These are phyloP conservation scores for Bombyx huttoni DNA, from an alignment of 2,888 invertebrate species.

Conservation along the genomic window DNA sequence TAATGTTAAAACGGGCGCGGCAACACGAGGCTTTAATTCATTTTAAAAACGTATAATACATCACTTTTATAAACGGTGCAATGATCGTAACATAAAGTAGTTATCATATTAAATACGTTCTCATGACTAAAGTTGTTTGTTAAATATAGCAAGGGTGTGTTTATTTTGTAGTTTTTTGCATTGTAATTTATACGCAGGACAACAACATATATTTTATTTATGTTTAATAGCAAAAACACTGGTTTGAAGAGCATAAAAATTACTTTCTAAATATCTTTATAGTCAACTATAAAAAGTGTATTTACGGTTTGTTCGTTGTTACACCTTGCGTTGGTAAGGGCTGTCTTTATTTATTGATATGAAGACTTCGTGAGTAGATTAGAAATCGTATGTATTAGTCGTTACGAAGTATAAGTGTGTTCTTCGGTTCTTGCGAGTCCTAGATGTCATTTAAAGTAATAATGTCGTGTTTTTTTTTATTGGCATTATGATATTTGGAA, in stretches of 20 bases:
- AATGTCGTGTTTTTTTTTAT: no score
- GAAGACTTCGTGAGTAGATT: no score
- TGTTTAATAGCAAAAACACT: no score
- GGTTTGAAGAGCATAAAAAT: background rate
- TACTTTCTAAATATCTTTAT: background rate
- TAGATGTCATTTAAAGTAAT: no score
- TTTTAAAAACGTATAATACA: background rate
- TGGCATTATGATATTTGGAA: no score
- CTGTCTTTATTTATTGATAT: background rate
- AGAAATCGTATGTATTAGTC: no score
- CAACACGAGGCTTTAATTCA: no score
- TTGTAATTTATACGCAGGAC: background rate
- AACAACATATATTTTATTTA: background rate
- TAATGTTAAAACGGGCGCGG: background rate
- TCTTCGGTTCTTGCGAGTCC: no score
- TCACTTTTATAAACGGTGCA: background rate
- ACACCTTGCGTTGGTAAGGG: conserved; percentile 4
- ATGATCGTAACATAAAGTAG: background rate
- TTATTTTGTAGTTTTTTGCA: background rate
- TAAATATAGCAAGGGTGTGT: background rate
- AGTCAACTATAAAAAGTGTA: conserved; percentile 1
- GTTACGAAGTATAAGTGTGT: no score
- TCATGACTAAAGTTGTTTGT: background rate
- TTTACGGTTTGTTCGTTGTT: conserved; percentile 4
- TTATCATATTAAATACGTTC: background rate